Evolutionary conservation across 2,888 invertebrate genomes (phyloP).

Genomic region (Lucinisca nassula): DNA sequence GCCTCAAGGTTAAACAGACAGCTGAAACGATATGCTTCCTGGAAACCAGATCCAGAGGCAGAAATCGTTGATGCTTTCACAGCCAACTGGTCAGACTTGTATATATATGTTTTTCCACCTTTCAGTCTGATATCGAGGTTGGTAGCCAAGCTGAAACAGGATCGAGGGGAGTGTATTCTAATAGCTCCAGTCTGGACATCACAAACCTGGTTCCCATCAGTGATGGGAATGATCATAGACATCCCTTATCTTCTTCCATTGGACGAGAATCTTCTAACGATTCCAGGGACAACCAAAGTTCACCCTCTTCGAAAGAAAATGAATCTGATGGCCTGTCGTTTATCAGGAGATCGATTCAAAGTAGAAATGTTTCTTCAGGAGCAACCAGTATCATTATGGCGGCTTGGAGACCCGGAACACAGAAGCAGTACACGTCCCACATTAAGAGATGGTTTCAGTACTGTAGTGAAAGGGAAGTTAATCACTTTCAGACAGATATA

Average conservation of each 20-base stretch:
- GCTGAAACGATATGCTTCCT: slow-evolving; percentile 39
- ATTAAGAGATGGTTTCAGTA: no score
- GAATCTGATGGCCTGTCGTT: slow-evolving; percentile 23
- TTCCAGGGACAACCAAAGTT: slow-evolving; percentile 28
- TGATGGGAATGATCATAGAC: slow-evolving; percentile 26
- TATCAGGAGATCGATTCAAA: no score
- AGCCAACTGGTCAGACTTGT: slow-evolving; percentile 31
- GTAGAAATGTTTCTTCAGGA: no score
- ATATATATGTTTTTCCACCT: slow-evolving; percentile 59
- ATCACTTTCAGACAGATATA: no score
- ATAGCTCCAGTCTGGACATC: slow-evolving; percentile 44
- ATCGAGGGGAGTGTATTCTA: slow-evolving; percentile 21
- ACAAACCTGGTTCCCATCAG: slow-evolving; percentile 20
- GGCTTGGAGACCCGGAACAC: no score
- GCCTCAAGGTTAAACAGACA: slow-evolving; percentile 53
- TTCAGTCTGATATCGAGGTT: slow-evolving; percentile 29
- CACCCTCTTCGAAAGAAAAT: slow-evolving; percentile 19
- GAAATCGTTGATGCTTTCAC: slow-evolving; percentile 46
- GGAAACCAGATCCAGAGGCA: slow-evolving; percentile 62
- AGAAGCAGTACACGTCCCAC: no score
- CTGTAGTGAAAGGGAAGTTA: no score
- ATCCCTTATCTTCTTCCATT: slow-evolving; percentile 11
- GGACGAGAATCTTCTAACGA: background rate
- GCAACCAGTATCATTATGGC: no score
- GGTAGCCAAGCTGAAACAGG: slow-evolving; percentile 15